These are phyloP conservation scores for Leptinotarsa undecemlineata DNA, from an alignment of 1,140 invertebrate species.

Conservation along the genomic window DNA sequence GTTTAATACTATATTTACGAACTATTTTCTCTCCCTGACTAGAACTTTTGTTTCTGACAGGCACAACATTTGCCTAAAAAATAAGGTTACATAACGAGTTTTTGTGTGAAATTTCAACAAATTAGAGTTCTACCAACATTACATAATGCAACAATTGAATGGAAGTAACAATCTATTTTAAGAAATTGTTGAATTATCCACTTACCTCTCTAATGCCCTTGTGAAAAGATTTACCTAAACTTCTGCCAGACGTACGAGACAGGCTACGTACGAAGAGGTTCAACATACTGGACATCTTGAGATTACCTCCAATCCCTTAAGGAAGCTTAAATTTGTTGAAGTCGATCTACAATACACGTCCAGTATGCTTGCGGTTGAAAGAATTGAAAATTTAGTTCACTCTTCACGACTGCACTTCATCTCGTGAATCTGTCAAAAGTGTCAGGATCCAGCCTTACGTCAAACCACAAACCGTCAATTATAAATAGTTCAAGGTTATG, in stretches of 20 bases:
- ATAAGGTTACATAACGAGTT: slow-evolving; percentile 39
- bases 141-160: slow-evolving; percentile 28
- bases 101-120: neutral
- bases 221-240: slow-evolving; percentile 50
- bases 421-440: too few species aligned
- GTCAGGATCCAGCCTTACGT: too few species aligned
- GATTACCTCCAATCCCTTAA: neutral
- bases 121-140: neutral
- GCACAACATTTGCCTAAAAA: slow-evolving; percentile 32
- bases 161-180: slow-evolving; percentile 17
- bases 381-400: too few species aligned
- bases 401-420: too few species aligned
- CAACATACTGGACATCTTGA: slow-evolving; percentile 51
- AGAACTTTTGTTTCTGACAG: slow-evolving; percentile 7
- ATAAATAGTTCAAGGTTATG: too few species aligned
- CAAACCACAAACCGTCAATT: too few species aligned
- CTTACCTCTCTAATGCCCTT: slow-evolving; percentile 51
- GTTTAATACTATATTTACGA: slow-evolving; percentile 32
- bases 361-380: too few species aligned
- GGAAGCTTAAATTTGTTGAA: neutral
- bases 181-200: slow-evolving; percentile 29
- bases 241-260: slow-evolving; percentile 47
- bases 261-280: slow-evolving; percentile 48
- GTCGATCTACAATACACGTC: too few species aligned
- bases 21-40: slow-evolving; percentile 29